Evolutionary conservation across 2,113 vertebrate genomes (phyloP).

Genomic region (Eublepharis macularius): DNA sequence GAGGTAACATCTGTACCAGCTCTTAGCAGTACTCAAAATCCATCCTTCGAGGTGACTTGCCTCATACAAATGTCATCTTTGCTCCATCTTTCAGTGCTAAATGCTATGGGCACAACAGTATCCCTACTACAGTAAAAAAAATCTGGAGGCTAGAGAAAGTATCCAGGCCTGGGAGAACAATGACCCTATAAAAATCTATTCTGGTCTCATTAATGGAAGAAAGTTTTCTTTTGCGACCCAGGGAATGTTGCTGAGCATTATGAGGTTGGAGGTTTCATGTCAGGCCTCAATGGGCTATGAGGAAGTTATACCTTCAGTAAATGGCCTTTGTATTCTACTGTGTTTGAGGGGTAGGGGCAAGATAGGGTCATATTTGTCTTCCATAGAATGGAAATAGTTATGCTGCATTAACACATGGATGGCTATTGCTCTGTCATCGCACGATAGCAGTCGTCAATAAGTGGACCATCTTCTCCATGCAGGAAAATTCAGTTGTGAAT

Average conservation of each 20-base stretch:
- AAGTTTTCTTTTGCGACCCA: neutral
- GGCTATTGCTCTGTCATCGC: too few relatives aligned
- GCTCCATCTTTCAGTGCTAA: neutral
- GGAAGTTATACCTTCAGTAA: neutral
- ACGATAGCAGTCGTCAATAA: too few relatives aligned
- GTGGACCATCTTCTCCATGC: too few relatives aligned
- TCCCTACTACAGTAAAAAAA: neutral
- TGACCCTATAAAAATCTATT: neutral
- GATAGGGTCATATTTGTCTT: neutral
- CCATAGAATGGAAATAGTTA: neutral
- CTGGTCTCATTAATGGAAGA: neutral
- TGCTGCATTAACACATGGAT: too few relatives aligned
- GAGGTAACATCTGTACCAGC: neutral
- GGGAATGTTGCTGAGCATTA: conserved; percentile 12
- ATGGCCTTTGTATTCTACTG: neutral
- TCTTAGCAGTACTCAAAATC: neutral
- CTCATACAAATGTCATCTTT: neutral
- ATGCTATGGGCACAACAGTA: too few relatives aligned
- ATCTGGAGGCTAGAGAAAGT: neutral
- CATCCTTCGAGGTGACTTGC: too few relatives aligned
- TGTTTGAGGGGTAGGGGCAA: neutral
- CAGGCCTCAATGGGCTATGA: neutral
- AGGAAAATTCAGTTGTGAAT: too few relatives aligned
- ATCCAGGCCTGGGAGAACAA: neutral
- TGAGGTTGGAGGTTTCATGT: neutral